Base-by-base conservation (phyloP, 2,113 vertebrate genomes). In the Halcyon senegalensis region DNA sequence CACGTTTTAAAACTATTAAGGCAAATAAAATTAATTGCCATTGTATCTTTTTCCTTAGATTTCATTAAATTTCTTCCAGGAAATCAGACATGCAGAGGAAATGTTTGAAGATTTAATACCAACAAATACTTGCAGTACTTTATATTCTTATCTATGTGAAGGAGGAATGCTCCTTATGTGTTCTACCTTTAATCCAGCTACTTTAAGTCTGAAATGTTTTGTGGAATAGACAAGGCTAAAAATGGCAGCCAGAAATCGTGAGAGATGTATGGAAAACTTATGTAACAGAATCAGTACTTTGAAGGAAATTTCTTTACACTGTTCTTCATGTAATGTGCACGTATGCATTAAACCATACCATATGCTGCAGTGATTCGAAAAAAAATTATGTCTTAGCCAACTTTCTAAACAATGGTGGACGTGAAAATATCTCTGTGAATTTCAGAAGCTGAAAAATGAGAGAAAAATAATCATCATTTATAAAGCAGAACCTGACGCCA, bases 231-330 rank as follows among this genome's bases (percentile, higher is more conserved):
- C 7, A 80, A 73, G 19, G 16, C 74, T n/a, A 82, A 88, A 62
- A 90, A 59, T 1, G 4, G 16, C 8, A 1, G 0, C 2, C 5
- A 20, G 46, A 28, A 56, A 30, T 11, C 7, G 20, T 16, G 9
- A 66, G 16, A 80, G 15, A 68, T 13, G 3, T 11, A 77, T 14
- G 19, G 37, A 77, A 88, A 83, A 68, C 1, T 2, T 39, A 72
- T 5, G 19, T 25, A 25, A 60, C 80, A 72, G 18, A 62, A 73
- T 17, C n/a, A 44, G 43, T 64, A 73, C 12, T 64, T 48, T 3
- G 13, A 68, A 73, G 5, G 17, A 37, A 62, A 60, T 20, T 30
- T 64, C 28, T 83, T 89, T 68, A 31, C 37, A 35, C 8, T 48
- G 6, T 33, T 70, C 53, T 7, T 60, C 28, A 64, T 19, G 16